A percentile compares a stretch with the other conserved stretches of the same genome.
Conservation (phyloP, 2,888 invertebrate species). For the Pocota personata region DNA sequence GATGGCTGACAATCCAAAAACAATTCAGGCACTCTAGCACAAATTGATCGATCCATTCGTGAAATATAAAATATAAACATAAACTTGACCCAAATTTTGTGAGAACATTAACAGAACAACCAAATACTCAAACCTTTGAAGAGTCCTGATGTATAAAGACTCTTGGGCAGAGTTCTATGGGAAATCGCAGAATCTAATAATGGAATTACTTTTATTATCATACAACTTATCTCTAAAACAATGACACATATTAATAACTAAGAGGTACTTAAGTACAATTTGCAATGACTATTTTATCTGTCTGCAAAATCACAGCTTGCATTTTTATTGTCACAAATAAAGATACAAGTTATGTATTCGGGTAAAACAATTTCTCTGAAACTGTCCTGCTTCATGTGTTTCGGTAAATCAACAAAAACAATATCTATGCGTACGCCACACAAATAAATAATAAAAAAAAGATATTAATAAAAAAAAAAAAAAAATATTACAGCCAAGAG, state of each 20-base stretch:
- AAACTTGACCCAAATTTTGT: no score
- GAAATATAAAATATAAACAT: no score
- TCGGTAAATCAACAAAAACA: slow-evolving; percentile 5
- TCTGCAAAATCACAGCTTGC: slow-evolving; percentile 31
- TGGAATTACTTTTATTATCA: not conserved
- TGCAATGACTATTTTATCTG: slow-evolving; percentile 8
- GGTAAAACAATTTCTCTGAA: not conserved
- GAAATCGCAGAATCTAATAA: no score
- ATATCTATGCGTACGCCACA: slow-evolving; percentile 15
- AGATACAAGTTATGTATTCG: not conserved
- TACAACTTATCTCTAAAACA: not conserved
- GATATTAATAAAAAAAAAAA: slow-evolving; percentile 4
- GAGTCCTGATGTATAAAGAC: no score
- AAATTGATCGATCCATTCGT: no score
- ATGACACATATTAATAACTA: not conserved
- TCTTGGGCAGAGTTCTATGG: no score
- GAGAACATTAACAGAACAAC: no score
- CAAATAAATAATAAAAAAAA: slow-evolving; percentile 43
- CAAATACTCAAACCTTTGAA: no score
- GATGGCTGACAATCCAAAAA: no score
- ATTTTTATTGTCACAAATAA: slow-evolving; percentile 19
- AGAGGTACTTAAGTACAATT: not conserved
- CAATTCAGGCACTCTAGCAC: no score
- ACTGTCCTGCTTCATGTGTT: not conserved
- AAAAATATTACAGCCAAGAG: not conserved